Base-by-base conservation (phyloP, 2,113 vertebrate genomes). In the Echinops telfairi region DNA sequence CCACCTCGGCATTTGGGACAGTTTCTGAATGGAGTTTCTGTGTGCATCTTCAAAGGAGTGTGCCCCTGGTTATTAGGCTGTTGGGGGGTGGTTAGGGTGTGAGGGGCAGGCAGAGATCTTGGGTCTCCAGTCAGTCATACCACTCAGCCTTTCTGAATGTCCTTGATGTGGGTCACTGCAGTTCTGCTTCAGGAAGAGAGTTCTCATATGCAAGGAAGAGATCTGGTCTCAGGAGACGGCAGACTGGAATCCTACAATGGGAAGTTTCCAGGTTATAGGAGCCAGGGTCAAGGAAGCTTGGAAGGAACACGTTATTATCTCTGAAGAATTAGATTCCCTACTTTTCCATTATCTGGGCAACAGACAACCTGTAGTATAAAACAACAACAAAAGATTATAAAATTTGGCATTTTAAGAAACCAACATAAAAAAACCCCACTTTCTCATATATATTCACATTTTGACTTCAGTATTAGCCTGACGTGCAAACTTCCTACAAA, bases 301-400 rank as follows among this genome's bases (percentile, higher is more conserved):
- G 33, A 77, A 66, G 57, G 82, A 58, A 81, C 33, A 40, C 19
- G 29, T 60, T 47, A n/a, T 68, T 38, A 11, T 70, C 68, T 87
- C 70, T n/a, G 87, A 90, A 88, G 85, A 92, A 88, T 86, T 57
- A 20, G 25, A 76, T 33, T 87, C 40, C 10, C 17, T 90, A 29
- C 15, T 66, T 93, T 94, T 93, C 75, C 88, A 17, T 68, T 83
- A 40, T 83, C 83, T 58, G 66, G 70, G 79, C 83, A 92, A 38
- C 11, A 73, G 31, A n/a, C 57, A 70, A 83, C 88, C 95, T 97
- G 86, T 83, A 73, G 57, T 53, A 70, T 71, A 83, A 47, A 60
- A 58, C 33, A 60, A 79, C 40, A 60, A 57, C 38, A 57, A 68
- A 80, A 86, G 43, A 64, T 57, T 64, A 84, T 93, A 83, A 91